These are phyloP conservation scores for Dendroctonus ponderosae DNA, from an alignment of 1,140 invertebrate species.

Conservation along the genomic window DNA sequence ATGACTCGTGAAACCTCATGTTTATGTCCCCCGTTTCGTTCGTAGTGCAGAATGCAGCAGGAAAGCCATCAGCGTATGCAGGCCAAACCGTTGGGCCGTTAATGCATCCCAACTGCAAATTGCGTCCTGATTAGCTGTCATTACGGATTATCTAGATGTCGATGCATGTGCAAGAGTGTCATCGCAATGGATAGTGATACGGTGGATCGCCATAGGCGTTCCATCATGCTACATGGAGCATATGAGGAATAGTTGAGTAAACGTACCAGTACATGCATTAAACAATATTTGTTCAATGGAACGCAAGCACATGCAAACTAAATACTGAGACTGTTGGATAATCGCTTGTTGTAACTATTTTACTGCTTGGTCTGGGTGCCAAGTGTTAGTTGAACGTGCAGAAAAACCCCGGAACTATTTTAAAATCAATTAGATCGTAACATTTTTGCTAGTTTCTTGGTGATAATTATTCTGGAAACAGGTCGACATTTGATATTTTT, in stretches of 20 bases:
- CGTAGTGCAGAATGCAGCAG: not conserved
- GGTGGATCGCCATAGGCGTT: conserved; percentile 1
- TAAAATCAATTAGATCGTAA: too few relatives aligned
- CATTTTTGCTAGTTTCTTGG: too few relatives aligned
- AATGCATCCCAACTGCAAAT: conserved; percentile 23
- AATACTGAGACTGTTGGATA: not conserved
- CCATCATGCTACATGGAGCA: not conserved
- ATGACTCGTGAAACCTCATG: too few relatives aligned
- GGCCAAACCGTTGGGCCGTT: not conserved
- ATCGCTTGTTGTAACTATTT: not conserved
- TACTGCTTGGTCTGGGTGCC: too few relatives aligned
- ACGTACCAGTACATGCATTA: too few relatives aligned
- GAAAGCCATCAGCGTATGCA: conserved; percentile 8
- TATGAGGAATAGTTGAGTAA: not conserved
- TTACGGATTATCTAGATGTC: conserved; percentile 24
- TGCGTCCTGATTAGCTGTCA: conserved; percentile 23
- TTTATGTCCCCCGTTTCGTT: too few relatives aligned
- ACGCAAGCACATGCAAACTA: not conserved
- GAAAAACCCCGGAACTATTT: not conserved
- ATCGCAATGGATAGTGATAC: conserved; percentile 8
- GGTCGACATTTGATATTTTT: too few relatives aligned
- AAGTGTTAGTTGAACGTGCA: not conserved
- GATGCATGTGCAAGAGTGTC: conserved; percentile 20
- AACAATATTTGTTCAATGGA: too few relatives aligned
- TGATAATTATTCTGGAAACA: too few relatives aligned